Evolutionary conservation across 2,797 vertebrate genomes (phyloP).

Genomic region (Esox masquinongy): DNA sequence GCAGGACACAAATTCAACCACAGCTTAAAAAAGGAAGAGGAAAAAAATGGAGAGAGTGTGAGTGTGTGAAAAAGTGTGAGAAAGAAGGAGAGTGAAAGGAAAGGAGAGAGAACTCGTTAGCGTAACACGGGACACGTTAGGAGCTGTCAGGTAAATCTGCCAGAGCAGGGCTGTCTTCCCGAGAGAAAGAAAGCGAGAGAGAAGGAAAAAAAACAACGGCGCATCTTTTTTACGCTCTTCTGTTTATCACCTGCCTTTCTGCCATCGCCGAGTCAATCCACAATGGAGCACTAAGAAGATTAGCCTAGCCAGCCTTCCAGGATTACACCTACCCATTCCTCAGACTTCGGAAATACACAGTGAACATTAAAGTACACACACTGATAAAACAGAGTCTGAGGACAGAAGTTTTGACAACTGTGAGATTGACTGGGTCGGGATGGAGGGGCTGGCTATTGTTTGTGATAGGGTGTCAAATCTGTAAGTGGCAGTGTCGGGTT

Average conservation of each 20-base stretch:
- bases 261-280: conserved; percentile 62
- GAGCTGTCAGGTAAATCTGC: conserved; percentile 55
- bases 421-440: conserved; percentile 51
- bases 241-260: conserved; percentile 64
- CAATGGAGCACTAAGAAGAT: conserved; percentile 70
- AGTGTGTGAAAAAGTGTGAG: conserved; percentile 16
- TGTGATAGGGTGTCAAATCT: conserved; percentile 5
- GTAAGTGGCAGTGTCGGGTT: conserved; percentile 34
- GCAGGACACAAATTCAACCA: conserved; percentile 42
- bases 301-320: conserved; percentile 67
- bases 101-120: conserved; percentile 22
- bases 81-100: conserved; percentile 36
- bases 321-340: conserved; percentile 63
- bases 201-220: conserved; percentile 48
- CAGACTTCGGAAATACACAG: not conserved
- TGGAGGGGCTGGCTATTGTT: conserved; percentile 25
- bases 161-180: conserved; percentile 26
- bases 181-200: conserved; percentile 34
- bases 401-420: not conserved
- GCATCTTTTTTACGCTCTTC: conserved; percentile 42
- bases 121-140: not conserved
- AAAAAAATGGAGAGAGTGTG: not conserved
- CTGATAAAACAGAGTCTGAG: conserved; percentile 56
- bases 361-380: conserved; percentile 32
- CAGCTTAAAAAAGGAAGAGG: not conserved